Percentiles rank a stretch among this genome's conserved stretches.
Conservation (phyloP, 2,113 vertebrate genomes). For the Anoura caudifer region DNA sequence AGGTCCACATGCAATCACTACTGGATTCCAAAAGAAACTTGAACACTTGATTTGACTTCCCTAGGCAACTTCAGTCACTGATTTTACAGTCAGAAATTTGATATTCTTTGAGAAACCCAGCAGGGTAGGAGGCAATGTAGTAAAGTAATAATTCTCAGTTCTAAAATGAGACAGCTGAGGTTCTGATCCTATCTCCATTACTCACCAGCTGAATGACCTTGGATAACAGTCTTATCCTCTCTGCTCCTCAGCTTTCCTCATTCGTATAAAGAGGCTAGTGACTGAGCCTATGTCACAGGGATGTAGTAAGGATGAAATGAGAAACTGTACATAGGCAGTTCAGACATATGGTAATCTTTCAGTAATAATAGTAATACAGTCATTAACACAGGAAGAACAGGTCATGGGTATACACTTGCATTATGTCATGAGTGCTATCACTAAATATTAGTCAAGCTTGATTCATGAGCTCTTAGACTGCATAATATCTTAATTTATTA, state of each 20-base stretch:
- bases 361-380: neutral
- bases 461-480: neutral
- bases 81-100: neutral
- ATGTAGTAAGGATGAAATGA: neutral
- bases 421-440: neutral
- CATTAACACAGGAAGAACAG: neutral
- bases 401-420: no score
- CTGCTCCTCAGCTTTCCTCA: neutral
- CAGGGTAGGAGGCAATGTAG: neutral
- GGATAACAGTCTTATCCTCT: neutral
- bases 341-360: no score
- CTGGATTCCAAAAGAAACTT: neutral
- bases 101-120: neutral
- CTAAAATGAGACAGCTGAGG: neutral
- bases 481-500: neutral
- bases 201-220: neutral
- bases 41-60: neutral
- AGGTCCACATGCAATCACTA: neutral
- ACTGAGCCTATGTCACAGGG: neutral
- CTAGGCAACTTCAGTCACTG: neutral
- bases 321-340: neutral
- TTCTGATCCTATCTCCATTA: neutral
- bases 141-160: neutral
- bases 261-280: no score
- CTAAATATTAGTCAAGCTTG: neutral